Evolutionary conservation across 1,140 invertebrate genomes (phyloP).

Genomic region (Calliphora vicina): DNA sequence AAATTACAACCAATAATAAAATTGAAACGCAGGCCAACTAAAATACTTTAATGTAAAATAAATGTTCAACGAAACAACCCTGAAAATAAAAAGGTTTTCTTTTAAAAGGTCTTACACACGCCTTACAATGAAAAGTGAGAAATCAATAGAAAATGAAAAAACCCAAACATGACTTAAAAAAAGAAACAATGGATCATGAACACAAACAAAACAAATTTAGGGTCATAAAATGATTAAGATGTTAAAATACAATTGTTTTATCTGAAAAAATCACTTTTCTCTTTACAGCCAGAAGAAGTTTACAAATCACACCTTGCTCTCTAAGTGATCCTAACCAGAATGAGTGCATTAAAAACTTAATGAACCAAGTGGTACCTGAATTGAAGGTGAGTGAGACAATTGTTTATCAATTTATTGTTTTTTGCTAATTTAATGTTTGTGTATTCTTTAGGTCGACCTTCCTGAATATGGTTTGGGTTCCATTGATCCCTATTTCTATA

Average conservation of each 20-base stretch:
- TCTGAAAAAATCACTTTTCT: background rate
- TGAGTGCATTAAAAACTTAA: constrained; percentile 54
- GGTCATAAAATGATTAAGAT: no score
- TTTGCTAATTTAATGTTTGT: background rate
- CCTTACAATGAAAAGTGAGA: no score
- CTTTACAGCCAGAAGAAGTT: constrained; percentile 17
- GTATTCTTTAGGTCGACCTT: constrained; percentile 40
- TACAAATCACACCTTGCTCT: constrained; percentile 45
- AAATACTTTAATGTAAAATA: background rate
- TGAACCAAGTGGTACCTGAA: constrained; percentile 47
- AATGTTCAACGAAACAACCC: background rate
- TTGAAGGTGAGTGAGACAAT: constrained; percentile 38
- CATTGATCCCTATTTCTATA: constrained; percentile 58
- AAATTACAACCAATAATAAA: background rate
- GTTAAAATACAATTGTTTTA: background rate
- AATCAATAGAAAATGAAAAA: no score
- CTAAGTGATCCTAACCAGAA: constrained; percentile 50
- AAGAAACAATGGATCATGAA: no score
- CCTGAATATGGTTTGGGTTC: constrained; percentile 50
- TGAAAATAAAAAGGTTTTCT: constrained; percentile 23
- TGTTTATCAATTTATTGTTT: background rate
- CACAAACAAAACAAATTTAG: no score
- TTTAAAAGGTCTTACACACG: background rate
- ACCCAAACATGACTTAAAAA: no score
- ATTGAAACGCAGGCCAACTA: no score